Base-by-base conservation (phyloP, 1,140 invertebrate genomes). In the Drosophila yakuba region DNA sequence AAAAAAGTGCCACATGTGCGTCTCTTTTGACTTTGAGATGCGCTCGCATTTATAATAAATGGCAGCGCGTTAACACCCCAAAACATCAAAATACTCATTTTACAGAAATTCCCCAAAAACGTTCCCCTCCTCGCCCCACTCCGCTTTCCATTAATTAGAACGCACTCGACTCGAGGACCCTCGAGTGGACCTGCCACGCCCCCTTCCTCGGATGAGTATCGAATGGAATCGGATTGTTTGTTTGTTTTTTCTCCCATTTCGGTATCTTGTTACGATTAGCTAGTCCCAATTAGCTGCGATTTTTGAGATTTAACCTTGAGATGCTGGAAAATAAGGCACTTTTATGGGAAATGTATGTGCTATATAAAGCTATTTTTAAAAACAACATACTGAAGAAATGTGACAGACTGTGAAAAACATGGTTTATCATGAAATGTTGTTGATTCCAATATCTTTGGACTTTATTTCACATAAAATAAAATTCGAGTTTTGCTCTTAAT, bases 1-100 rank as follows among this genome's bases (percentile, higher is more conserved):
- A 54, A 44, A 43, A 63, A 64, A 38, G 38, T 15, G 50, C 51
- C 52, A 51, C 72, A 75, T 75, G 62, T 45, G 47, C 15, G 11
- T 28, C 20, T n/a, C 57, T 62, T 28, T 75, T 66, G 60, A 75
- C 48, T 64, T 59, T 47, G 44, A 72, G 73, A 56, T 64, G 66
- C 60, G 50, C 55, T 74, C 61, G 74, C 59, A 69, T 64, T 64
- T 66, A 85, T 90, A 78, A 90, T 90, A 72, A 90, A 90, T 90
- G 80, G 81, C 79, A 67, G 77, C 79, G 72, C 80, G 86, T 90
- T 90, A 90, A 90, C 86, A 90, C 86, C 88, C 86, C 63, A 69
- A 63, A 73, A 69, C 73, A 78, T 59, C 60, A 64, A 74, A 74
- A 64, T 50, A 74, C 86, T 90, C 86, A 68, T 74, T 74, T 90